Conservation (phyloP, 2,888 invertebrate species). For the Drosophila recens region DNA sequence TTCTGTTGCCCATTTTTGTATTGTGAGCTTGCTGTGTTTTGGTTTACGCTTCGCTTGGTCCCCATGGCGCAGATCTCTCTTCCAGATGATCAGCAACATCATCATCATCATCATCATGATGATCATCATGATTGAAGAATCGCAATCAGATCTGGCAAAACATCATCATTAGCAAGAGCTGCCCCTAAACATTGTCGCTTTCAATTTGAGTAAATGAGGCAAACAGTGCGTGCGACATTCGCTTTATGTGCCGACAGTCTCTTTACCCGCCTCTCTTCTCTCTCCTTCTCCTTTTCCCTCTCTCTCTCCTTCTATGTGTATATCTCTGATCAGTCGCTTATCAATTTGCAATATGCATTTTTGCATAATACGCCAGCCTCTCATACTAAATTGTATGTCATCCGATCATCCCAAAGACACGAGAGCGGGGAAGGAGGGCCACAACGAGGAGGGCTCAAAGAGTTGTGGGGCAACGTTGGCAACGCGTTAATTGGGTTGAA, state of each 20-base stretch:
- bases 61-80: conserved; percentile 53
- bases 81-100: conserved; percentile 2
- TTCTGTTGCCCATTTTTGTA: conserved; percentile 72
- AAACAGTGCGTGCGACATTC: conserved; percentile 79
- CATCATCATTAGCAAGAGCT: conserved; percentile 67
- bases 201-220: conserved; percentile 79
- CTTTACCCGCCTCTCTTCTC: neutral
- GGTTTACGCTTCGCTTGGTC: conserved; percentile 62
- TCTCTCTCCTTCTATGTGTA: neutral
- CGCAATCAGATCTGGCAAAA: conserved; percentile 48
- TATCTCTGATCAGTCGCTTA: conserved; percentile 61
- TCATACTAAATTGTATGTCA: conserved; percentile 60
- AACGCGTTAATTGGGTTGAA: conserved; percentile 84
- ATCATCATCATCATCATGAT: conserved; percentile 47
- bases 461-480: conserved; percentile 24
- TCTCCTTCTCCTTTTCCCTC: neutral
- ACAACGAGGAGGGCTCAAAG: neutral
- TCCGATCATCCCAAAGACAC: conserved; percentile 27
- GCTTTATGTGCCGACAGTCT: conserved; percentile 77
- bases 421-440: neutral
- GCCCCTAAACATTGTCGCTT: conserved; percentile 72
- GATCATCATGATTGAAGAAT: conserved; percentile 19
- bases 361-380: conserved; percentile 70
- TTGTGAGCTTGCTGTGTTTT: conserved; percentile 44
- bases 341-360: conserved; percentile 79